Evolutionary conservation across 2,888 invertebrate species (phyloP), one percentile per base, ranked within the genome.

Genomic region (Agapostemon virescens): DNA sequence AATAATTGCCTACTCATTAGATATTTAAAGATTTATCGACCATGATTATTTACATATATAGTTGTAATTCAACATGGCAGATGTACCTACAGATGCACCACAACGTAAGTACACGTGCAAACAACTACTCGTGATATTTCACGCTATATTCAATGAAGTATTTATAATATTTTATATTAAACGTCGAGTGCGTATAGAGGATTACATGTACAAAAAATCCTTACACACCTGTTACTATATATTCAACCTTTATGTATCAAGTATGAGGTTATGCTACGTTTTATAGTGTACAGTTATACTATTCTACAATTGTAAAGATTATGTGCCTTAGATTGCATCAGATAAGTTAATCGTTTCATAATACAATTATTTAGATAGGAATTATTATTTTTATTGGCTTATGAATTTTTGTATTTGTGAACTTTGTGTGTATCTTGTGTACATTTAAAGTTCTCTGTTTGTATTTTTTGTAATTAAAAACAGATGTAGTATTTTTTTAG

Each of bases 11-110:
- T 63, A n/a, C 3, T 63, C 33, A 63, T n/a, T 33, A 11, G 33
- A 15, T 26, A 26, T 23, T 15, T 15, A 26, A 26, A 26, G 26
- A 20, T 36, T 13, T 36, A 30, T 17, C 17, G 36, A 36, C 13
- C 38, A 36, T 36, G 36, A 63, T 63, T 36, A 63, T 63, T 33
- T 36, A 20, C 33, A 33, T 61, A 20, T 15, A 20, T 61, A 63
- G 33, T 78, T 69, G 42, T 67, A 64, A 63, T 78, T 33, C 74
- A 86, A 87, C 79, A 93, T 93, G 93, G 91, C 92, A 75, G 92
- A 93, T 84, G 88, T 92, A 77, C 92, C 93, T 40, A 85, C 89
- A 70, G 93, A 93, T 83, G 94, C 93, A 83, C 94, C 94, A 1
- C 91, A 93, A 88, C 93, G 93, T 93, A 90, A 92, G 92, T 84